phyloP scores from a whole-genome alignment of 2,113 vertebrate species.

The Clarias magur region DNA sequence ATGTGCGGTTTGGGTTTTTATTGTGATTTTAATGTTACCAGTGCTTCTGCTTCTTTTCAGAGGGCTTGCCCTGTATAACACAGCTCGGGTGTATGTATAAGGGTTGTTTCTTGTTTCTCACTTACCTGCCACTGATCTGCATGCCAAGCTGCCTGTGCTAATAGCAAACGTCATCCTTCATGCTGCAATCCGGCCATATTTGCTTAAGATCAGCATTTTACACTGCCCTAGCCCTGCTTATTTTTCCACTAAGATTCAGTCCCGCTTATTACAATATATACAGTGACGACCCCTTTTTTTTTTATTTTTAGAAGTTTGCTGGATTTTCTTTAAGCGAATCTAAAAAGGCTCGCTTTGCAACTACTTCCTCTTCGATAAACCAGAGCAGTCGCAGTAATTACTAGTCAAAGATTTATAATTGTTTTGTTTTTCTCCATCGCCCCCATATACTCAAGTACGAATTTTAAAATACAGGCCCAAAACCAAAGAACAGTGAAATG shows the following conservation, averaged over 20 bases:
- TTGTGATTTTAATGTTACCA: conserved; percentile 72
- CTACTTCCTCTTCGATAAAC: conserved; percentile 14
- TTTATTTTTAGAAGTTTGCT: background rate
- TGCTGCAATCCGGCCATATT: conserved; percentile 66
- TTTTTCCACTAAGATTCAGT: background rate
- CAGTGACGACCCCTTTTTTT: background rate
- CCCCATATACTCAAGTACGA: background rate
- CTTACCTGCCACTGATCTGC: conserved; percentile 69
- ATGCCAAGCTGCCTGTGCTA: conserved; percentile 76
- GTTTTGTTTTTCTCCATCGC: background rate
- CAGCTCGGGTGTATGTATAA: conserved; percentile 79
- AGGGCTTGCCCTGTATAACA: conserved; percentile 78
- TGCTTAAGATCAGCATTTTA: conserved; percentile 72
- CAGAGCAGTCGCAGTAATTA: conserved; percentile 39
- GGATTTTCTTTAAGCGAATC: conserved; percentile 3
- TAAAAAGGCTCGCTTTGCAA: background rate
- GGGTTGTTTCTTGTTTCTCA: conserved; percentile 68
- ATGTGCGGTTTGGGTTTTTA: background rate
- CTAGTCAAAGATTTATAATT: conserved; percentile 39
- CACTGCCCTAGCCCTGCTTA: conserved; percentile 66
- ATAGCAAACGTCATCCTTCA: conserved; percentile 72
- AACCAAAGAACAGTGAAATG: conserved; percentile 59
- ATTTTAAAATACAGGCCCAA: conserved; percentile 27
- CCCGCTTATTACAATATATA: conserved; percentile 3
- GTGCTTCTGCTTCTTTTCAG: conserved; percentile 76